Conservation (phyloP, 2,113 vertebrate genomes). For the Salminus brasiliensis region DNA sequence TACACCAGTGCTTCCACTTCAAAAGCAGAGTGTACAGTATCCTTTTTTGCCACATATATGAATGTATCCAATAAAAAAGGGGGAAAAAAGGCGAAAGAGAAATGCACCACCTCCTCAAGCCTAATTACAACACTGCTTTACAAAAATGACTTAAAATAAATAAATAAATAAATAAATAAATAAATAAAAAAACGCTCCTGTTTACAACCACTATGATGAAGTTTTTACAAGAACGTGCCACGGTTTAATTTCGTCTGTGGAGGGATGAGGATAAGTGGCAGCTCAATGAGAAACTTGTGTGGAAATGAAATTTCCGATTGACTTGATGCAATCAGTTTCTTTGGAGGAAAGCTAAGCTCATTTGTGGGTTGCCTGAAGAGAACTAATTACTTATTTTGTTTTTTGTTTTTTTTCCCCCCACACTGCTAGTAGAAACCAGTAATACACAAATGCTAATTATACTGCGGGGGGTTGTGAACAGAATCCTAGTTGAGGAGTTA, state of each 20-base stretch:
- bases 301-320: constrained; percentile 55
- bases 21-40: too few relatives aligned
- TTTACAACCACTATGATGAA: not conserved
- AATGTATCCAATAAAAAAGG: not conserved
- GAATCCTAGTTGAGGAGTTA: not conserved
- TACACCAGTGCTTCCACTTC: too few relatives aligned
- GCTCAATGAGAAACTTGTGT: constrained; percentile 26
- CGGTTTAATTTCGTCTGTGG: not conserved
- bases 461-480: not conserved
- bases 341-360: constrained; percentile 29
- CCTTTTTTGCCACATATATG: too few relatives aligned
- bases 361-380: constrained; percentile 37
- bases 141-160: too few relatives aligned
- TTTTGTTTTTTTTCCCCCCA: too few relatives aligned
- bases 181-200: not conserved
- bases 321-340: constrained; percentile 52
- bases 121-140: too few relatives aligned
- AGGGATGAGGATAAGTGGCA: not conserved
- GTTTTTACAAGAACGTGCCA: not conserved
- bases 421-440: constrained; percentile 13
- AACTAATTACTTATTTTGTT: constrained; percentile 43
- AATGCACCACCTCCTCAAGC: not conserved
- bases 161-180: not conserved
- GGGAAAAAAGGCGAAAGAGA: not conserved
- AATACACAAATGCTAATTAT: constrained; percentile 24